Evolutionary conservation across 1,140 invertebrate genomes (phyloP).

Genomic region (Lucilia cuprina): DNA sequence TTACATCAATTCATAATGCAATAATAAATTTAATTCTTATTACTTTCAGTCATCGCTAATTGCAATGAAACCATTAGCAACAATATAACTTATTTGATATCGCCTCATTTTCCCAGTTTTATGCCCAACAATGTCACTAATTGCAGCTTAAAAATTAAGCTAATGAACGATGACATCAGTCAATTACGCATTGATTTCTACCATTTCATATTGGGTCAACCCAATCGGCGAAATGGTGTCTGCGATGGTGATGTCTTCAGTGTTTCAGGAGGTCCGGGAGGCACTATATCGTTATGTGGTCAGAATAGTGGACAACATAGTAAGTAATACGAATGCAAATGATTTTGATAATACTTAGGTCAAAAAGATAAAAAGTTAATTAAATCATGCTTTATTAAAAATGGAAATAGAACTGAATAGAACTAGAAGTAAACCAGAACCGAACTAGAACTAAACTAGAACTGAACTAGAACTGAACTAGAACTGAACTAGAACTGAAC

Average conservation of each 20-base stretch:
- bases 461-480: too few species aligned
- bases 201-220: slow-evolving; percentile 82
- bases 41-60: slow-evolving; percentile 71
- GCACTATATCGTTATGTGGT: slow-evolving; percentile 75
- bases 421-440: too few species aligned
- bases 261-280: slow-evolving; percentile 67
- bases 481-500: too few species aligned
- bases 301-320: slow-evolving; percentile 84
- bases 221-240: slow-evolving; percentile 77
- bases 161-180: slow-evolving; percentile 76
- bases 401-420: too few species aligned
- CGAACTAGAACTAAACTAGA: too few species aligned
- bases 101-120: slow-evolving; percentile 80
- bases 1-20: neutral
- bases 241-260: slow-evolving; percentile 78
- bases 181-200: slow-evolving; percentile 80
- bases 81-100: slow-evolving; percentile 86
- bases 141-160: slow-evolving; percentile 73
- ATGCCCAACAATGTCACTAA: slow-evolving; percentile 69
- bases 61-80: slow-evolving; percentile 79
- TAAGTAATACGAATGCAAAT: slow-evolving; percentile 63
- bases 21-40: neutral
- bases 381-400: too few species aligned
- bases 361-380: too few species aligned
- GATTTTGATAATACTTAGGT: too few species aligned